Base-by-base conservation (phyloP, 2,113 vertebrate species). In the Albula glossodonta region DNA sequence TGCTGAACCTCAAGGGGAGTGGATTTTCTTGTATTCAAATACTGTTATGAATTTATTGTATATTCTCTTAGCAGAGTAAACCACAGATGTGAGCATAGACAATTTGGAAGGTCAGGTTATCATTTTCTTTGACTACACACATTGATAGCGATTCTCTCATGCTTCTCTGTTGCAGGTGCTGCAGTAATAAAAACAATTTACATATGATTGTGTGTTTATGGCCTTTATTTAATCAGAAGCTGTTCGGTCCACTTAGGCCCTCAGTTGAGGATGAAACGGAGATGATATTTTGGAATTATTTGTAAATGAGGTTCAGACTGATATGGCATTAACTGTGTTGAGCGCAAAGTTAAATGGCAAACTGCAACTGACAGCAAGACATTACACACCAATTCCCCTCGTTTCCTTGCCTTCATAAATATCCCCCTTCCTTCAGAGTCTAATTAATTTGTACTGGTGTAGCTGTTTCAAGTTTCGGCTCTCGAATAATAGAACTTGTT, bases 171-270 rank as follows among this genome's bases (percentile, higher is more conserved):
- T 81, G 81, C 86, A 87, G 84, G 84, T 80, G 4, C 50, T 51
- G 7, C 19, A 81, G 83, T 83, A 87, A 85, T 89, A 83, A 84
- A 80, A 78, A 86, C 57, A 50, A 79, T 83, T 87, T 88, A 83
- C 78, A 66, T 88, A 89, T 79, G 87, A 86, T 82, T 86, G 52
- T 82, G 63, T 49, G 51, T 87, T 78, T 88, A 19, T 82, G 87
- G 17, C 41, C 53, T 88, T 90, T 17, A 70, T 89, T 77, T 88
- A 82, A 88, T 90, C 77, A 82, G 53, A 51, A 78, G 17, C 25
- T 70, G 81, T 9, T 83, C 48, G 1, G 51, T 53, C 63, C 51
- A 66, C 52, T 83, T 52, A 17, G 66, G 41, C 51, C 74, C 70
- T 70, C 41, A 11, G 50, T 19, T 80, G 41, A 41, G 66, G 81